These are phyloP conservation scores for Oncopeltus fasciatus DNA, from an alignment of 1,140 invertebrate species.

Conservation along the genomic window DNA sequence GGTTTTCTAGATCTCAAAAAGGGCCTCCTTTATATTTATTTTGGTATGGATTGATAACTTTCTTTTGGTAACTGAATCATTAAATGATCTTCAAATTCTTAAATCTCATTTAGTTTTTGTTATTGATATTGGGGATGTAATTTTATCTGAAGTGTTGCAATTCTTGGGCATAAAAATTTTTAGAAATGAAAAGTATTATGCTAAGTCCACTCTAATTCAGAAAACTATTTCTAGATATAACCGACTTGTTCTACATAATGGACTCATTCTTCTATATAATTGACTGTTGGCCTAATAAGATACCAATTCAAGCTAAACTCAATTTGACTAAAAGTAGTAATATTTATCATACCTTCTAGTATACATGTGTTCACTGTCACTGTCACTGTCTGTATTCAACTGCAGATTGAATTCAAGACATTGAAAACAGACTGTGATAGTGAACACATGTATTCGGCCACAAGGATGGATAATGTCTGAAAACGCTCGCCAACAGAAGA, in stretches of 20 bases:
- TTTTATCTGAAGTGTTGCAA: neutral
- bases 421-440: neutral
- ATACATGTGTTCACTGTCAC: too few relatives aligned
- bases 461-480: too few relatives aligned
- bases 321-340: too few relatives aligned
- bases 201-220: neutral
- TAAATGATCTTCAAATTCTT: neutral
- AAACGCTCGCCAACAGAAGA: too few relatives aligned
- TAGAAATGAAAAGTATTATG: neutral
- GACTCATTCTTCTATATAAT: too few relatives aligned
- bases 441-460: too few relatives aligned
- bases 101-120: neutral
- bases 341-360: too few relatives aligned
- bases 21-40: neutral
- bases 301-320: neutral
- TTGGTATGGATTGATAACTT: slow-evolving; percentile 1
- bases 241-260: too few relatives aligned
- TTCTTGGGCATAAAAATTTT: neutral
- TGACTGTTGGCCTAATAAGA: neutral
- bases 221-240: neutral
- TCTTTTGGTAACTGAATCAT: neutral
- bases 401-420: too few relatives aligned
- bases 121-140: neutral
- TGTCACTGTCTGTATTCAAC: too few relatives aligned
- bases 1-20: neutral